Evolutionary conservation across 1,140 invertebrate species (phyloP).

Genomic region (Panagrolaimus sp.): DNA sequence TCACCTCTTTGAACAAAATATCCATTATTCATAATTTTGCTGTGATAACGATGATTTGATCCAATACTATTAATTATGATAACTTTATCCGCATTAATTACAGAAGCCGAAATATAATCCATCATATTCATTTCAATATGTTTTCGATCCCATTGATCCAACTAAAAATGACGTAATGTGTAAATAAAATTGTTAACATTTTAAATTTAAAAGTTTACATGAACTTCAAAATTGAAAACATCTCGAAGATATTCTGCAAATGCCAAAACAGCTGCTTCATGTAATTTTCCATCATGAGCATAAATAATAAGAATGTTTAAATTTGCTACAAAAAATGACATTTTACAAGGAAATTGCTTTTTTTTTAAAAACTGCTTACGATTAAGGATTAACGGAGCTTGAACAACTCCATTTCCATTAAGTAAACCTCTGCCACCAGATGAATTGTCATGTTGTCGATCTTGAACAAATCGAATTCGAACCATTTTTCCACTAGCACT

Average conservation of each 20-base stretch:
- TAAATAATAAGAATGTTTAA: slow-evolving; percentile 51
- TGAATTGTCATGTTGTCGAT: neutral
- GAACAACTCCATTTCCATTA: neutral
- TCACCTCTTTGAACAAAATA: slow-evolving; percentile 37
- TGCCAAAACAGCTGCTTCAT: slow-evolving; percentile 51
- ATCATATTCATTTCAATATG: slow-evolving; percentile 49
- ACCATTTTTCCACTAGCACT: slow-evolving; percentile 1
- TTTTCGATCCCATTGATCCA: slow-evolving; percentile 49
- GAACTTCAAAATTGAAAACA: slow-evolving; percentile 46
- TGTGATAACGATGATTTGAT: slow-evolving; percentile 41
- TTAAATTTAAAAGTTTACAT: slow-evolving; percentile 32
- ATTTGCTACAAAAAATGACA: slow-evolving; percentile 13
- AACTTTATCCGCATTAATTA: slow-evolving; percentile 55
- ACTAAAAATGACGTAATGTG: slow-evolving; percentile 27
- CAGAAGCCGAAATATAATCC: slow-evolving; percentile 52
- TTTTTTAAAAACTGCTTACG: neutral
- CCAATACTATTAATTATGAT: slow-evolving; percentile 54
- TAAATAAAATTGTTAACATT: neutral
- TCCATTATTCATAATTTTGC: slow-evolving; percentile 35
- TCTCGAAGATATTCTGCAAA: slow-evolving; percentile 52
- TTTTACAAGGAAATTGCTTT: neutral
- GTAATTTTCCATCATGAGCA: slow-evolving; percentile 45
- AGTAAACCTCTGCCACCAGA: neutral
- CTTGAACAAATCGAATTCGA: slow-evolving; percentile 11
- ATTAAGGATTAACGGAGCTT: slow-evolving; percentile 2